phyloP scores from a whole-genome alignment of 2,888 invertebrate species.

The Lasioglossum pauxillum region DNA sequence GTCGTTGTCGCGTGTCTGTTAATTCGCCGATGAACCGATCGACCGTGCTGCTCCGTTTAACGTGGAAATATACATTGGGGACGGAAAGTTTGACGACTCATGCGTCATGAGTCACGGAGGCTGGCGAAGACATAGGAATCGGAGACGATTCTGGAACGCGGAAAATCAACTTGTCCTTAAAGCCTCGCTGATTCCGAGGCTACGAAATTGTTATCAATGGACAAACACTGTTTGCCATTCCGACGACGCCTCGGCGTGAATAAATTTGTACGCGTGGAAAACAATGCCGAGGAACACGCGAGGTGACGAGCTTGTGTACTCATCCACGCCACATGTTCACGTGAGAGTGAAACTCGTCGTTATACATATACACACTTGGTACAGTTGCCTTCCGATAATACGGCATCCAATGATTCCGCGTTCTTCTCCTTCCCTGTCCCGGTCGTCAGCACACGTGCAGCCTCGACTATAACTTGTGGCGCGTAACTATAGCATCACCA shows the following conservation, averaged over 20 bases:
- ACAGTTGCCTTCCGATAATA: background rate
- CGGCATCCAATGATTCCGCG: background rate
- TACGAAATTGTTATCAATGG: conserved; percentile 19
- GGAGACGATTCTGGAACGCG: background rate
- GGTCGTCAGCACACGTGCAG: background rate
- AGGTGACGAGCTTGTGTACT: background rate
- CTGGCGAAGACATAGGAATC: background rate
- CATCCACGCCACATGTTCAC: background rate
- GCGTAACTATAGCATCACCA: too few relatives aligned
- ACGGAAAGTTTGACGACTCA: conserved; percentile 14
- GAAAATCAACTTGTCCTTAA: background rate
- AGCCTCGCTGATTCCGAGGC: background rate
- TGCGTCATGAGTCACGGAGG: background rate
- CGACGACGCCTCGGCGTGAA: background rate
- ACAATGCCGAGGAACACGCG: background rate
- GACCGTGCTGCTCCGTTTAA: background rate
- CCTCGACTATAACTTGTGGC: background rate
- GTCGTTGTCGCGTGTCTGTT: background rate
- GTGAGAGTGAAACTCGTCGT: background rate
- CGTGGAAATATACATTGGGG: background rate
- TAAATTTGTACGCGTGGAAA: background rate
- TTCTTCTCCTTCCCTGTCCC: background rate
- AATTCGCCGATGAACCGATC: conserved; percentile 6
- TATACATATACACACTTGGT: background rate
- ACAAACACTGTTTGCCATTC: background rate